Evolutionary conservation across 1,140 invertebrate genomes (phyloP).

Genomic region (Campodea augens): DNA sequence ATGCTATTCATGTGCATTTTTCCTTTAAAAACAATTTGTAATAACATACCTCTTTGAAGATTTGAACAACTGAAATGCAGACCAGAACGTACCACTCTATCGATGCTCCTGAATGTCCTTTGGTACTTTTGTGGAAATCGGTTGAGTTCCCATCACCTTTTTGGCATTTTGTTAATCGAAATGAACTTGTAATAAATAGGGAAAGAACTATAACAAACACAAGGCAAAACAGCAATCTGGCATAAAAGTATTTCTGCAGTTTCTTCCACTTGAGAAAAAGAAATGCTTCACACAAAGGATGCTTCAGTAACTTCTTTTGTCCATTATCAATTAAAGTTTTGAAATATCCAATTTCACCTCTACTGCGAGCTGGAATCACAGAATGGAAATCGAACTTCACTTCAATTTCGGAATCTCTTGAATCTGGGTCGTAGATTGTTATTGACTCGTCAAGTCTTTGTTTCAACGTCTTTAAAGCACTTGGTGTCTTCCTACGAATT

Average conservation of each 20-base stretch:
- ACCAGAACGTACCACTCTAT: no score
- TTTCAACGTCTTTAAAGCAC: conserved; percentile 51
- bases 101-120: conserved; percentile 13
- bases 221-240: conserved; percentile 53
- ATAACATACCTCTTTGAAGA: no score
- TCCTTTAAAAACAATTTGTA: no score
- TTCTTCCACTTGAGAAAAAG: conserved; percentile 72
- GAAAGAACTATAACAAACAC: conserved; percentile 58
- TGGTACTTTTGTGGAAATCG: conserved; percentile 31
- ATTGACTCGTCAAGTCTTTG: conserved; percentile 56
- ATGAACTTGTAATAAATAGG: conserved; percentile 52
- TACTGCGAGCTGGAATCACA: conserved; percentile 49
- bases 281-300: no score
- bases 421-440: conserved; percentile 50
- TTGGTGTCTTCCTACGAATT: conserved; percentile 60
- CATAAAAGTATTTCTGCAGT: conserved; percentile 69
- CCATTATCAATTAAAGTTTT: conserved; percentile 66
- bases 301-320: conserved; percentile 58
- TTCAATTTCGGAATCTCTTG: conserved; percentile 44
- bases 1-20: no score
- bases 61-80: no score
- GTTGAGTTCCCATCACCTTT: conserved; percentile 37
- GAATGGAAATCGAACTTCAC: conserved; percentile 60
- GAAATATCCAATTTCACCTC: no score
- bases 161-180: conserved; percentile 57